Evolutionary conservation across 2,113 vertebrate species (phyloP).

Genomic region (Cryptoleucopteryx plumbea): DNA sequence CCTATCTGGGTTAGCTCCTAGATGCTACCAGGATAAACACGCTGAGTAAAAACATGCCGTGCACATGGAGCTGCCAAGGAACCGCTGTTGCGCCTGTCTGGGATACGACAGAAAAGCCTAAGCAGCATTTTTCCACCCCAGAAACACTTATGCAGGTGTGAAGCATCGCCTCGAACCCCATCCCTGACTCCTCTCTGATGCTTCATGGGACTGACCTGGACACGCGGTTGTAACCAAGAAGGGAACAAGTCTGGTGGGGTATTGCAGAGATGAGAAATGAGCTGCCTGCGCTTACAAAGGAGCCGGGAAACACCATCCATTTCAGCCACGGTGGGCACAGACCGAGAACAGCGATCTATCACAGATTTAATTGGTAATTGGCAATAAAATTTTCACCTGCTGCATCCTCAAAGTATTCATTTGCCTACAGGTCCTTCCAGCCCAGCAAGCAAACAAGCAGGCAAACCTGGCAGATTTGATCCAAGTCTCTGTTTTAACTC

Average conservation of each 20-base stretch:
- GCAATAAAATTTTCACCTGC: background rate
- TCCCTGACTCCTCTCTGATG: background rate
- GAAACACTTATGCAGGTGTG: accelerated
- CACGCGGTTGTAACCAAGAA: accelerated
- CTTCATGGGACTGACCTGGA: background rate
- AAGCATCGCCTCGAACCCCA: accelerated
- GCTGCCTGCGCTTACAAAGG: background rate
- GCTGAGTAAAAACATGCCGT: accelerated
- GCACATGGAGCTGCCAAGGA: accelerated
- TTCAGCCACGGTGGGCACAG: background rate
- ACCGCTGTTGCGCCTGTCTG: accelerated
- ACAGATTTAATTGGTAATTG: background rate
- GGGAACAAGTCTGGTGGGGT: background rate
- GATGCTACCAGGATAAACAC: background rate
- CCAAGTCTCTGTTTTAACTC: background rate
- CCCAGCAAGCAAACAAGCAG: background rate
- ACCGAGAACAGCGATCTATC: background rate
- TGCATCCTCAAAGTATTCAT: background rate
- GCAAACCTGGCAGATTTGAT: background rate
- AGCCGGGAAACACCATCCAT: background rate
- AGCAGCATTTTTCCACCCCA: background rate
- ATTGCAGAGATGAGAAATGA: background rate
- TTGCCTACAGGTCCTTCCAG: background rate
- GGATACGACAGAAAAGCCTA: accelerated
- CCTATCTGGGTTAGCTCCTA: background rate